These are phyloP conservation scores for Steinernema hermaphroditum DNA, from an alignment of 2,888 invertebrate genomes.

Conservation along the genomic window DNA sequence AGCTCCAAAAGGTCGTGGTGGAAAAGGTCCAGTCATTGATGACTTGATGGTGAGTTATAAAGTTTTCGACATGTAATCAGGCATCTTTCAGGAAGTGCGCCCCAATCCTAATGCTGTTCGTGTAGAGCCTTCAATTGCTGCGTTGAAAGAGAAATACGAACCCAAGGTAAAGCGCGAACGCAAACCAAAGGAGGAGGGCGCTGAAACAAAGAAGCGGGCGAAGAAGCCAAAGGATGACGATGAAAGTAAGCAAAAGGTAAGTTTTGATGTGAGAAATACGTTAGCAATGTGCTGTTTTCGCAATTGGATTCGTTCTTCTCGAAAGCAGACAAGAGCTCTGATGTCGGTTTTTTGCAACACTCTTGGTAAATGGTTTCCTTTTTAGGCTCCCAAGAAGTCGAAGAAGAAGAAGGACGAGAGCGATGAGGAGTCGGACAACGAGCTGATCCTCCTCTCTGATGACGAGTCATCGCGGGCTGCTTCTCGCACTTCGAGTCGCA, in stretches of 20 bases:
- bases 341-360: neutral
- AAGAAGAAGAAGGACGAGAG: neutral
- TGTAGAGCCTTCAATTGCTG: constrained; percentile 48
- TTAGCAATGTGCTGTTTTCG: neutral
- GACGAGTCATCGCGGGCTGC: constrained; percentile 75
- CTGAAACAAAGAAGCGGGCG: neutral
- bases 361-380: too few relatives aligned
- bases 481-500: constrained; percentile 80
- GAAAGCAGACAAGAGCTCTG: neutral
- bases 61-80: too few relatives aligned
- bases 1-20: constrained; percentile 38
- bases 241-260: neutral
- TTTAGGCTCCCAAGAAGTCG: neutral
- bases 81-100: neutral
- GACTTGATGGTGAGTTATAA: too few relatives aligned
- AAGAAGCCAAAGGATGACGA: neutral
- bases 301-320: neutral
- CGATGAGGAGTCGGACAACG: too few relatives aligned
- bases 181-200: constrained; percentile 36
- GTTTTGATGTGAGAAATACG: neutral
- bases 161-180: constrained; percentile 46
- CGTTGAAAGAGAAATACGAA: constrained; percentile 52
- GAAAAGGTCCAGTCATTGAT: too few relatives aligned
- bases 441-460: constrained; percentile 83
- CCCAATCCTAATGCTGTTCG: constrained; percentile 28